Conservation (phyloP, 2,113 vertebrate genomes). For the Pseudopipra pipra region DNA sequence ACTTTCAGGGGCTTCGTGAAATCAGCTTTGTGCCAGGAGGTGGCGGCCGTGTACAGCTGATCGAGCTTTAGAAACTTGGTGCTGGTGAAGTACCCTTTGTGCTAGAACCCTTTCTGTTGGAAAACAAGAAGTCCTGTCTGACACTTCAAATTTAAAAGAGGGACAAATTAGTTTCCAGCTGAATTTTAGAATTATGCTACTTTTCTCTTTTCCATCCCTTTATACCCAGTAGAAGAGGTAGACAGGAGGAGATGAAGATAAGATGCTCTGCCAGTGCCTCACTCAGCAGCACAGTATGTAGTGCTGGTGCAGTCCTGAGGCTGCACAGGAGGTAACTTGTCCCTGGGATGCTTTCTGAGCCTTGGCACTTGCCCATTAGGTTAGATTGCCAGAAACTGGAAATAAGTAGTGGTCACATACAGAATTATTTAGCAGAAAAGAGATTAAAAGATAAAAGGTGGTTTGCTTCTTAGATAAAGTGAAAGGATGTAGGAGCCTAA, state of each 20-base stretch:
- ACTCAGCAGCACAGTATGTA: rapidly evolving
- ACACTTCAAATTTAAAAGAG: not conserved
- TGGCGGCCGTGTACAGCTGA: conserved; percentile 21
- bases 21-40: conserved; percentile 17
- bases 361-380: not conserved
- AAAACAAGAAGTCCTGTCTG: not conserved
- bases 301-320: not conserved
- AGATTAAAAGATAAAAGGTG: not conserved
- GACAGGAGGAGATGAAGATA: not conserved
- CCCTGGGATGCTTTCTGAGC: not conserved
- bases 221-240: not conserved
- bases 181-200: not conserved
- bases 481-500: not conserved
- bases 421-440: not conserved
- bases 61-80: rapidly evolving
- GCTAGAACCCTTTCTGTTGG: not conserved
- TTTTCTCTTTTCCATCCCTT: not conserved
- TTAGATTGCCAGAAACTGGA: not conserved
- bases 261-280: not conserved
- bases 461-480: not conserved
- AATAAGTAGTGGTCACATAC: rapidly evolving
- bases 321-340: not conserved
- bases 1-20: rapidly evolving
- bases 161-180: not conserved
- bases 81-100: rapidly evolving